Evolutionary conservation across 2,797 vertebrate species (phyloP).

Genomic region (Channa striata): DNA sequence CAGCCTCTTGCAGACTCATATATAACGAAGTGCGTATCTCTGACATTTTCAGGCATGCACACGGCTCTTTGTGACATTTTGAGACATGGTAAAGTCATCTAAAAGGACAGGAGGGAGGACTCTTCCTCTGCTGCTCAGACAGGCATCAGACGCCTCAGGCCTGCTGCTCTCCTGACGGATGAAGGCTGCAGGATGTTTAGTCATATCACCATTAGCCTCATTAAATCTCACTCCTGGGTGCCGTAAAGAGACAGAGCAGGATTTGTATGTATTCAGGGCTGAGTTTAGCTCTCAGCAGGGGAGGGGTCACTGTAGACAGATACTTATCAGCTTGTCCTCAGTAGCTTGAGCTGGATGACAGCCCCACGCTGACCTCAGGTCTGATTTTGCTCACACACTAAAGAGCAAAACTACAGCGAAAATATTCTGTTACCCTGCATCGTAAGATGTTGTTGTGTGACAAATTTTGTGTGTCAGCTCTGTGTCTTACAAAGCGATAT

Average conservation of each 20-base stretch:
- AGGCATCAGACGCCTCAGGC: slow-evolving; percentile 31
- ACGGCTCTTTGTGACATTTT: slow-evolving; percentile 50
- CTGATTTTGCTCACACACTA: neutral
- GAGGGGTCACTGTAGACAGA: slow-evolving; percentile 11
- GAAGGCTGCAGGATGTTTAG: slow-evolving; percentile 53
- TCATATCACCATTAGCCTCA: slow-evolving; percentile 57
- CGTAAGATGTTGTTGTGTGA: no score
- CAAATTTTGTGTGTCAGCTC: no score
- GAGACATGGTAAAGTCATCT: slow-evolving; percentile 45
- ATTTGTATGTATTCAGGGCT: slow-evolving; percentile 48
- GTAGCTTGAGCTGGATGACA: slow-evolving; percentile 21
- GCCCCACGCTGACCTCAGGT: neutral
- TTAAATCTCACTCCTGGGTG: slow-evolving; percentile 67
- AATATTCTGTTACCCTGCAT: neutral
- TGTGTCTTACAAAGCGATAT: no score
- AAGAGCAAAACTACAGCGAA: neutral
- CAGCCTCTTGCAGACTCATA: slow-evolving; percentile 18
- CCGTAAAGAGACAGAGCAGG: slow-evolving; percentile 49
- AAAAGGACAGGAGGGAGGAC: slow-evolving; percentile 43
- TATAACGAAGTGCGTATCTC: slow-evolving; percentile 5
- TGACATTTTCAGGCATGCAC: slow-evolving; percentile 55
- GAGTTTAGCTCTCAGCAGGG: slow-evolving; percentile 41
- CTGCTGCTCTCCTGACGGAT: slow-evolving; percentile 56
- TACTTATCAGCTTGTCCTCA: slow-evolving; percentile 36
- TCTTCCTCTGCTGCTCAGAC: slow-evolving; percentile 37